These are phyloP conservation scores for Dorcus hopei DNA, from an alignment of 2,888 invertebrate species.

Conservation along the genomic window DNA sequence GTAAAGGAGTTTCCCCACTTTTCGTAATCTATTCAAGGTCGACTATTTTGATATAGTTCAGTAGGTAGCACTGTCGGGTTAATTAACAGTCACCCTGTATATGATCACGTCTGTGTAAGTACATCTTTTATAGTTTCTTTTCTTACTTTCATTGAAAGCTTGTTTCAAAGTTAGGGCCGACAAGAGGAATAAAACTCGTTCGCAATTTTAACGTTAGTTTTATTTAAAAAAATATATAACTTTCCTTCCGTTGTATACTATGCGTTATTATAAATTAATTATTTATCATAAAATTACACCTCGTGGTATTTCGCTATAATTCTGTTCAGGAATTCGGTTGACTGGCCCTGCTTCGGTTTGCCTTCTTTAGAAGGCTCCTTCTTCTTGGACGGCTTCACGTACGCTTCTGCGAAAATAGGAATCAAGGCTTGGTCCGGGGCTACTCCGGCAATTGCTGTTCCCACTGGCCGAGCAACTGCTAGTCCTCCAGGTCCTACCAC, in stretches of 20 bases:
- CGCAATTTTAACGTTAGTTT: no score
- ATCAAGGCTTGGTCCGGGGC: constrained; percentile 52
- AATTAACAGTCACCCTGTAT: no score
- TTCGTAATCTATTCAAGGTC: no score
- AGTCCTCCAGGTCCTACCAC: constrained; percentile 67
- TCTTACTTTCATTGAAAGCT: no score
- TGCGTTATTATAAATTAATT: constrained; percentile 3
- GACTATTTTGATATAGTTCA: no score
- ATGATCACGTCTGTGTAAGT: no score
- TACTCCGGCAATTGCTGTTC: constrained; percentile 72
- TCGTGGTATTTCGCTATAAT: constrained; percentile 45
- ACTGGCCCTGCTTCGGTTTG: constrained; percentile 14
- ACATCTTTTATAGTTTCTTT: no score
- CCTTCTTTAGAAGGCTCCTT: constrained; percentile 16
- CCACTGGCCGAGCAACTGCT: constrained; percentile 68
- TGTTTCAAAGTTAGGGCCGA: no score
- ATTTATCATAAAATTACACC: constrained; percentile 13
- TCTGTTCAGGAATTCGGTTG: constrained; percentile 38
- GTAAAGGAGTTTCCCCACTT: no score
- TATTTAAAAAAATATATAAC: background rate
- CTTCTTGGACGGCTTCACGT: constrained; percentile 26
- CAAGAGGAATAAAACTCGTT: no score
- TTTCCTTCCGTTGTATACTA: constrained; percentile 2
- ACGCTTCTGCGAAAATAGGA: constrained; percentile 40
- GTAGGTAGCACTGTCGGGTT: no score